Base-by-base conservation (phyloP, 1,140 invertebrate genomes). In the Caerostris darwini region DNA sequence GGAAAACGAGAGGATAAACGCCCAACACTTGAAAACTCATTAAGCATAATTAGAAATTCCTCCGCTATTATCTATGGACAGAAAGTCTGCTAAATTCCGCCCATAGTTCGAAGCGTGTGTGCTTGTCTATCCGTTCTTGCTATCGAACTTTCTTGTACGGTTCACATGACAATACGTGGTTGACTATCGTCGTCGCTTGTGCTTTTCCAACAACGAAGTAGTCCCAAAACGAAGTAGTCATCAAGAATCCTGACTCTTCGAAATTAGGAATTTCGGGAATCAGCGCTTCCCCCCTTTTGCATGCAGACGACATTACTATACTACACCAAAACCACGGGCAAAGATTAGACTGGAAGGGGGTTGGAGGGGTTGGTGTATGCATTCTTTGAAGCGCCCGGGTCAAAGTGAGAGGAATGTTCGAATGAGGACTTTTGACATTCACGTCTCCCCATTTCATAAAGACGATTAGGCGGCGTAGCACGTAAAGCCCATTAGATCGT, bases 381-480 rank as follows among this genome's bases (percentile, higher is more conserved):
- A 90, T 90, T 90, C 88, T 90, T 77, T n/a, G 50, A 53, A 19
- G 54, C 64, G 14, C 88, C n/a, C 54, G 88, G 88, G 88, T 90
- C 88, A 58, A 88, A 59, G 88, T 90, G 54, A 54, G 88, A 56
- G 88, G 61, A 90, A 90, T 90, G 88, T 77, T 50, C 50, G 67
- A 6, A 88, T 88, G 86, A 88, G 67, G 88, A 77, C 88, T 90
- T 90, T 90, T 90, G 88, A 90, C 88, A 90, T 90, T 57, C 88
- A 69, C 88, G 88, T 90, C 88, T 12, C 17, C 54, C 67, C 88
- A 77, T 90, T 90, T 90, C 88, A 90, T 90, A 90, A 64, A 90
- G 88, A 67, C 64, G 67, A 90, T 90, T 90, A 90, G 56, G 67
- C 17, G 50, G 64, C 14, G 59, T 53, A 58, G 64, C 88, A 90